Evolutionary conservation across 1,140 invertebrate genomes (phyloP).

Genomic region (Lordiphosa collinella): DNA sequence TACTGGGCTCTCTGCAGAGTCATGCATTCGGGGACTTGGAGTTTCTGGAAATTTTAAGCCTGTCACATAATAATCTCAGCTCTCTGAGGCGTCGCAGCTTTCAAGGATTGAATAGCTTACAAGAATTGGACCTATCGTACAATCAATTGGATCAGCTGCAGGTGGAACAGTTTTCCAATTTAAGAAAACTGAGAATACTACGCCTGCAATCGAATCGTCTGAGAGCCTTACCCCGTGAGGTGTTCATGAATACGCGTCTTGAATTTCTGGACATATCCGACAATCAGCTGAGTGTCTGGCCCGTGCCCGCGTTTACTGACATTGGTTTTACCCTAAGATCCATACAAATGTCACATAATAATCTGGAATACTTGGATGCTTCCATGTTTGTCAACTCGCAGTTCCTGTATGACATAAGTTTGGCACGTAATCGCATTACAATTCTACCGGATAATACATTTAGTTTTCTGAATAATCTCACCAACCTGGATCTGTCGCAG

Average conservation of each 20-base stretch:
- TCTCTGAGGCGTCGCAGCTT: conserved; percentile 88
- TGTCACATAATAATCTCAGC: conserved; percentile 87
- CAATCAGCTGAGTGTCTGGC: conserved; percentile 89
- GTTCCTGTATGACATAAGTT: conserved; percentile 87
- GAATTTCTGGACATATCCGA: conserved; percentile 89
- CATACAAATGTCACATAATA: conserved; percentile 89
- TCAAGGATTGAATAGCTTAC: conserved; percentile 85
- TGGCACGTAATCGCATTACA: conserved; percentile 90
- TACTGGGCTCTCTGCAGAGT: conserved; percentile 85
- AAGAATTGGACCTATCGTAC: conserved; percentile 88
- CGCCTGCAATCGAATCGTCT: conserved; percentile 89
- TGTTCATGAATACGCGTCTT: conserved; percentile 89
- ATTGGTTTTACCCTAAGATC: conserved; percentile 87
- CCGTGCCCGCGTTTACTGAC: conserved; percentile 86
- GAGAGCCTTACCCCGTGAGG: conserved; percentile 87
- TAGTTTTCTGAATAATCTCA: conserved; percentile 87
- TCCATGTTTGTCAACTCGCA: conserved; percentile 92
- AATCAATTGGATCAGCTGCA: conserved; percentile 89
- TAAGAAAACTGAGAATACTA: conserved; percentile 87
- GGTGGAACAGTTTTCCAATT: conserved; percentile 90
- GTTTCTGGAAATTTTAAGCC: conserved; percentile 86
- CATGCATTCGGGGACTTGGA: conserved; percentile 86
- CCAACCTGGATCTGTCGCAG: conserved; percentile 88
- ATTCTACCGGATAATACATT: conserved; percentile 94
- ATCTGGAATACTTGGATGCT: conserved; percentile 91